A percentile compares a stretch with the other conserved stretches of the same genome.
Conservation (phyloP, 2,797 vertebrate species). For the Sebastes taczanowskii region DNA sequence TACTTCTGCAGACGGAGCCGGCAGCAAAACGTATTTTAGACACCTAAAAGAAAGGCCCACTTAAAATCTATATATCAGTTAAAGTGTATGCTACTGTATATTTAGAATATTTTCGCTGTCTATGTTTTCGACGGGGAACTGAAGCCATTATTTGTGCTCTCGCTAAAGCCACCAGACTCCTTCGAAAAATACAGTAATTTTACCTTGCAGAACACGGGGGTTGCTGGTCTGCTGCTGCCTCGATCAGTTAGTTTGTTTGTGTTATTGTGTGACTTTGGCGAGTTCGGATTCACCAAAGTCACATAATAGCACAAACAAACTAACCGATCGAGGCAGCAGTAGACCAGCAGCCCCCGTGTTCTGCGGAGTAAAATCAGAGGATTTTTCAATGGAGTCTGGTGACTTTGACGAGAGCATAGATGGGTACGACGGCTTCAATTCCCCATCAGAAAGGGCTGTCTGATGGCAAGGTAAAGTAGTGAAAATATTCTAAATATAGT, state of each 20-base stretch:
- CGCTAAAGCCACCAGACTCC: background rate
- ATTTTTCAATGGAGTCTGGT: too few species aligned
- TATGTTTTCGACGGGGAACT: background rate
- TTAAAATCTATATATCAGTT: background rate
- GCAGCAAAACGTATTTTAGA: background rate
- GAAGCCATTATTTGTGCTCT: background rate
- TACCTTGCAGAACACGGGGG: background rate
- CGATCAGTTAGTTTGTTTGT: too few species aligned
- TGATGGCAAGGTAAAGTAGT: background rate
- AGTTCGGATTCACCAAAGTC: too few species aligned
- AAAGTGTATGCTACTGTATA: background rate
- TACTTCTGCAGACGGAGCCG: too few species aligned
- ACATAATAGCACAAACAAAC: too few species aligned
- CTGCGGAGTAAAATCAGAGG: fast-evolving
- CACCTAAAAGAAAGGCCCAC: background rate
- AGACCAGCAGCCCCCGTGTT: too few species aligned
- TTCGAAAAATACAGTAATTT: background rate
- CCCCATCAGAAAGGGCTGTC: background rate
- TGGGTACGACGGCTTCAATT: background rate
- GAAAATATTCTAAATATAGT: background rate
- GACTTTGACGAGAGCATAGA: background rate
- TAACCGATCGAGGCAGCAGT: too few species aligned
- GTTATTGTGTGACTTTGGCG: too few species aligned
- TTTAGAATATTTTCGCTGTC: background rate
- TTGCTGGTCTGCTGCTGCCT: background rate